Base-by-base conservation (phyloP, 2,888 invertebrate species). In the Alsophila aescularia region DNA sequence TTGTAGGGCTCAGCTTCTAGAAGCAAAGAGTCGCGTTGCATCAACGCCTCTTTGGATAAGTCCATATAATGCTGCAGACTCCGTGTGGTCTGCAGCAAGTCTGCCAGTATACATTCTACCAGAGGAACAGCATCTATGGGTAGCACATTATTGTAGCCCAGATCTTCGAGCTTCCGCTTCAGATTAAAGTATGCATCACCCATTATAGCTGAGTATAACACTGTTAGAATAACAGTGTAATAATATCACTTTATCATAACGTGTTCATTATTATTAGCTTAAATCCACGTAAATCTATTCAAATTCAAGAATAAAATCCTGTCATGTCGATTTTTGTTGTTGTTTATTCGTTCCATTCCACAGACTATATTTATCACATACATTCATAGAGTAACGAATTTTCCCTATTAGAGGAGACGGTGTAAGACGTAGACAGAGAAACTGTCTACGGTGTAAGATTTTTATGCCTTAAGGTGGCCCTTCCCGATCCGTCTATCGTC, bases 31-130 rank as follows among this genome's bases (percentile, higher is more conserved):
- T 94, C 93, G 63, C 94, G 93, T 79, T 96, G 95, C 93, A 95
- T 77, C n/a, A 92, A 81, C 45, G 95, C 93, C 69, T 94, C 93
- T 76, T 95, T 93, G 5, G 96, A 94, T 67, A 96, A 87, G 58
- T 94, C 93, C 92, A 97, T 97, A 62, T 96, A 95, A 85, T 97
- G 95, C 74, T 96, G 95, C 49, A 98, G 90, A 75, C 95, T 97
- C 66, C 96, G 95, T n/a, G 97, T 98, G 7, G 97, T 97, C 79
- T 96, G 95, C 58, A 97, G 92, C 54, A 98, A 92, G 86, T 98
- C 98, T 37, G 95, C 94, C 48, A 98, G 88, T 54, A 98, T 82
- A 74, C 94, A 94, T 84, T 96, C 95, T 64, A 97, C 96, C 61
- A 98, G 86, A 31, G 96, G 95, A 34, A 97, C 92, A 37, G 95